phyloP scores from a whole-genome alignment of 2,888 invertebrate species.

The Trisateles emortualis region DNA sequence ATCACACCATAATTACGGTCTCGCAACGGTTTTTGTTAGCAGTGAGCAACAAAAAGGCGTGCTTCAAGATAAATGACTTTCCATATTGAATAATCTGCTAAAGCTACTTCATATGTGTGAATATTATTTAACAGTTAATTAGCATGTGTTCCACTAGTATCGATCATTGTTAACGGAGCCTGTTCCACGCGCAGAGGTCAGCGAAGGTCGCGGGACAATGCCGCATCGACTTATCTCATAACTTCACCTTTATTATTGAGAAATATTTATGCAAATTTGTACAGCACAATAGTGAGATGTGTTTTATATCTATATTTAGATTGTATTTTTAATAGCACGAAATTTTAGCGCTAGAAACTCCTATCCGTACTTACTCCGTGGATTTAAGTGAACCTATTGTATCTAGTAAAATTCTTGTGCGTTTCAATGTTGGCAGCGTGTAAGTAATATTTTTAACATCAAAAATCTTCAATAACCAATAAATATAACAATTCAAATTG shows the following conservation, averaged over 20 bases:
- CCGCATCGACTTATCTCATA: not conserved
- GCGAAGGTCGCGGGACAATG: slow-evolving; percentile 1
- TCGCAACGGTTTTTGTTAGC: not conserved
- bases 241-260: slow-evolving; percentile 1
- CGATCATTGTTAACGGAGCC: not conserved
- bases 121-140: slow-evolving; percentile 7
- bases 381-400: too few relatives aligned
- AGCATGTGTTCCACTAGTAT: slow-evolving; percentile 5
- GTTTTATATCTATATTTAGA: too few relatives aligned
- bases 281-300: too few relatives aligned
- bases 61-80: slow-evolving; percentile 8
- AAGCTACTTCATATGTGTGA: not conserved
- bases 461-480: too few relatives aligned
- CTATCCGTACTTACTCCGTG: too few relatives aligned
- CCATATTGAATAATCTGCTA: slow-evolving; percentile 5
- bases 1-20: not conserved
- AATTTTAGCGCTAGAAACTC: too few relatives aligned
- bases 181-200: slow-evolving; percentile 1
- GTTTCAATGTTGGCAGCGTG: too few relatives aligned
- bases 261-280: not conserved
- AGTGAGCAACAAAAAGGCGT: not conserved
- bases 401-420: too few relatives aligned
- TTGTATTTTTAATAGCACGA: too few relatives aligned
- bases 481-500: too few relatives aligned
- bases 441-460: too few relatives aligned